Percentiles rank a stretch among this genome's conserved stretches.
These are phyloP conservation scores for Patiria pectinifera DNA, from an alignment of 53 echinoderm and acorn worm genomes.

Conservation along the genomic window DNA sequence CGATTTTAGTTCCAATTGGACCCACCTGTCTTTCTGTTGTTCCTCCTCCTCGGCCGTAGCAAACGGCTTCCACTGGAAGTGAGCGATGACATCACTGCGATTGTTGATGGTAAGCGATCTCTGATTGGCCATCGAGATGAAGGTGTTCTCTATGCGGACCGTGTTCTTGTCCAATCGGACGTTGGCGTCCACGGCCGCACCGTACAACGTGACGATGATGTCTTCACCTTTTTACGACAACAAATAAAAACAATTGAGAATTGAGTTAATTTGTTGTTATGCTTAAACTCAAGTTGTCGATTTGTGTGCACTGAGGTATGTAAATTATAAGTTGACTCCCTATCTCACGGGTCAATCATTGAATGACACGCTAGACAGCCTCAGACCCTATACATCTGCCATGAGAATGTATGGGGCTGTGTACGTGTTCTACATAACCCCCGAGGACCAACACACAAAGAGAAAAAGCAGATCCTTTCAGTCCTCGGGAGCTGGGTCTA, in stretches of 20 bases:
- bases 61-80: constrained; percentile 96
- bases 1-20: background rate
- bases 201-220: constrained; percentile 84
- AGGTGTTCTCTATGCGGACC: constrained; percentile 97
- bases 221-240: constrained; percentile 76
- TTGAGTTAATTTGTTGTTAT: too few relatives aligned
- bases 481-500: too few relatives aligned
- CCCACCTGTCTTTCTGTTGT: constrained; percentile 91
- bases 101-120: constrained; percentile 92
- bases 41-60: constrained; percentile 88
- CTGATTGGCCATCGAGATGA: constrained; percentile 98
- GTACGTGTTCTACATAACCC: too few relatives aligned
- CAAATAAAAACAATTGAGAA: background rate
- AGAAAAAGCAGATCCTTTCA: too few relatives aligned
- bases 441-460: too few relatives aligned
- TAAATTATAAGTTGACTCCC: too few relatives aligned
- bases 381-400: too few relatives aligned
- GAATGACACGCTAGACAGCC: too few relatives aligned
- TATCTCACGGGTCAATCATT: too few relatives aligned
- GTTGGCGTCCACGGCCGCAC: constrained; percentile 93
- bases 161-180: constrained; percentile 98
- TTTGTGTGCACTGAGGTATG: too few relatives aligned
- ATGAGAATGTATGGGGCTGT: too few relatives aligned
- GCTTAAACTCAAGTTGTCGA: background rate
- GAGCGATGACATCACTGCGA: constrained; percentile 97